Conservation (phyloP, 2,113 vertebrate species). For the Meles meles region DNA sequence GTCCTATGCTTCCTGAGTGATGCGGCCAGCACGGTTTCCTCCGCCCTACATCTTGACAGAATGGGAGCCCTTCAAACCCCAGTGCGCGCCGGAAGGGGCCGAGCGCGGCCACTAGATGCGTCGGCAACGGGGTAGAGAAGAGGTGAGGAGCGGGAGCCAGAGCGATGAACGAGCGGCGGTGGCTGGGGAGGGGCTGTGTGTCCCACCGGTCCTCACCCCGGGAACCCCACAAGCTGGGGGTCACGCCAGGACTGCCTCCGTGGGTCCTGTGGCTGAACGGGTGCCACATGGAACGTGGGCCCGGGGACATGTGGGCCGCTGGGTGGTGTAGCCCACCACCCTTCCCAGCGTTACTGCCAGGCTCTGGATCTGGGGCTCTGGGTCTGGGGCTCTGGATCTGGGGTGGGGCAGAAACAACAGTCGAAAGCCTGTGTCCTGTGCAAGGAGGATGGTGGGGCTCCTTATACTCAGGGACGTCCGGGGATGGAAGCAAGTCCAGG, state of each 20-base stretch:
- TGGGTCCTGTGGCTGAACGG: not conserved
- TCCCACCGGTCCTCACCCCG: not conserved
- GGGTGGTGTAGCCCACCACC: too few species aligned
- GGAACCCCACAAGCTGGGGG: not conserved
- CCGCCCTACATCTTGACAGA: not conserved
- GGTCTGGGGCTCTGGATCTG: not conserved
- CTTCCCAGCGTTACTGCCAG: fast-evolving
- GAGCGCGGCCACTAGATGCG: fast-evolving
- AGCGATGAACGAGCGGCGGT: fast-evolving
- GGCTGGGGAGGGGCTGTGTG: not conserved
- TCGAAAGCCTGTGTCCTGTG: not conserved
- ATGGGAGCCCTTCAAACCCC: not conserved
- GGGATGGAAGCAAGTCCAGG: not conserved
- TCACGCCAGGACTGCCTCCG: too few species aligned
- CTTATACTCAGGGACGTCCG: not conserved
- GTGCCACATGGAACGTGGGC: fast-evolving
- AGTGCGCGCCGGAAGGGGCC: not conserved
- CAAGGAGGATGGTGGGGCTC: not conserved
- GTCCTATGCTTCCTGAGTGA: not conserved
- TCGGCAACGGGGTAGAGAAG: too few species aligned
- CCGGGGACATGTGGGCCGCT: not conserved
- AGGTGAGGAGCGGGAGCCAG: not conserved
- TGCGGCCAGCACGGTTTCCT: not conserved
- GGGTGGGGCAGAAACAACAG: not conserved
- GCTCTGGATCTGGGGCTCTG: not conserved